phyloP scores from a whole-genome alignment of 1,140 invertebrate species.

The Drosophila cardini region DNA sequence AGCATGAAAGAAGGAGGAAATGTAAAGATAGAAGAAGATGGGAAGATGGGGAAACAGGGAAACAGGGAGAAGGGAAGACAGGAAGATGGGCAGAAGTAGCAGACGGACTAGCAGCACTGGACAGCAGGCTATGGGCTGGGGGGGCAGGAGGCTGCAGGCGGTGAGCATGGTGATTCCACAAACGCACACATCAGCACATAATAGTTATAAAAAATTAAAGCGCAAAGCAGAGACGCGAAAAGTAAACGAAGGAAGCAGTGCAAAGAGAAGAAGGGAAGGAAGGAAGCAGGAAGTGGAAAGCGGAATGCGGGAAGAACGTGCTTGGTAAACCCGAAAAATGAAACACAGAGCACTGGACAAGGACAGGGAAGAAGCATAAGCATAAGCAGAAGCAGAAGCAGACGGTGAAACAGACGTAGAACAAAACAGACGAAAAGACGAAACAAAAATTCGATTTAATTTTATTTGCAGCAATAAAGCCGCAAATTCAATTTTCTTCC shows the following conservation, averaged over 20 bases:
- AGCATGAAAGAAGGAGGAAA: neutral
- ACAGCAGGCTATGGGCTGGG: neutral
- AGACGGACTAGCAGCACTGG: conserved; percentile 3
- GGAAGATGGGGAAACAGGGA: neutral
- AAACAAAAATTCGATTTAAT: conserved; percentile 78
- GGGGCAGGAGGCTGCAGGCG: neutral
- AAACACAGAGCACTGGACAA: conserved; percentile 32
- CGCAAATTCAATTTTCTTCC: conserved; percentile 83
- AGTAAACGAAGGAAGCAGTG: conserved; percentile 25
- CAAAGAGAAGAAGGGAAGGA: conserved; percentile 30
- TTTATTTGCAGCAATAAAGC: conserved; percentile 84
- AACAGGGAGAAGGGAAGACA: neutral
- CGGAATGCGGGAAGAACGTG: conserved; percentile 1
- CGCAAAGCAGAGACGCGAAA: conserved; percentile 61
- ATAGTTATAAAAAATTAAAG: conserved; percentile 76
- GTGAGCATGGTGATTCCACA: conserved; percentile 26
- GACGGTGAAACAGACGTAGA: neutral
- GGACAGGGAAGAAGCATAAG: no score
- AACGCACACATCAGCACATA: conserved; percentile 80
- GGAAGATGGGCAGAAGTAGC: neutral
- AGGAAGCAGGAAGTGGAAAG: neutral
- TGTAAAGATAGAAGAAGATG: neutral
- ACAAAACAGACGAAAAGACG: conserved; percentile 22
- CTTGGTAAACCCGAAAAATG: conserved; percentile 19
- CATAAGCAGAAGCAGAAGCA: conserved; percentile 31